A percentile compares a stretch with the other conserved stretches of the same genome.
These are phyloP conservation scores for Elysia chlorotica DNA, from an alignment of 1,140 invertebrate genomes.

Conservation along the genomic window DNA sequence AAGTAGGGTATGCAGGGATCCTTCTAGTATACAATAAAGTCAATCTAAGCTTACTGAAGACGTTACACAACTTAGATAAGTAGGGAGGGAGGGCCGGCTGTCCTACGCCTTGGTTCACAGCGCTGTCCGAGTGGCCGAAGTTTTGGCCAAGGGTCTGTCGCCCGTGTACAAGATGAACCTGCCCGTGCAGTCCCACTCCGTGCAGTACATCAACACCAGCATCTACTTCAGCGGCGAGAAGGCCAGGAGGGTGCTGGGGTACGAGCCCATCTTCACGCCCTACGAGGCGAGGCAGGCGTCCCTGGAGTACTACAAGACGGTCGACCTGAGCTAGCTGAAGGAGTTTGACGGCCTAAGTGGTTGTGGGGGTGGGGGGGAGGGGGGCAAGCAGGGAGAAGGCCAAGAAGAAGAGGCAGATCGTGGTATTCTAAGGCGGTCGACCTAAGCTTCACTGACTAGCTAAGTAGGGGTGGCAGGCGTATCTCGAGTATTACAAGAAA, in stretches of 20 bases:
- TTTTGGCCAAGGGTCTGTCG: slow-evolving; percentile 54
- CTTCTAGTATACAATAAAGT: too few relatives aligned
- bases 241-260: slow-evolving; percentile 68
- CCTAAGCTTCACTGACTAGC: too few relatives aligned
- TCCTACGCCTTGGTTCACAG: slow-evolving; percentile 65
- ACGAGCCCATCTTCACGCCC: slow-evolving; percentile 67
- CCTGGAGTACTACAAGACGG: slow-evolving; percentile 65
- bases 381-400: too few relatives aligned
- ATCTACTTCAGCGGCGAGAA: slow-evolving; percentile 70
- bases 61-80: too few relatives aligned
- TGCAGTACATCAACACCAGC: slow-evolving; percentile 67
- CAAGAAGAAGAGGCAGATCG: too few relatives aligned
- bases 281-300: slow-evolving; percentile 60
- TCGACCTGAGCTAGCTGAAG: slow-evolving; percentile 23
- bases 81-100: slow-evolving; percentile 60
- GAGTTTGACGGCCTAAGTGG: too few relatives aligned
- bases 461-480: too few relatives aligned
- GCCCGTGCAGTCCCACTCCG: slow-evolving; percentile 38
- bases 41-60: too few relatives aligned
- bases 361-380: too few relatives aligned
- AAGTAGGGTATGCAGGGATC: too few relatives aligned
- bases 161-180: slow-evolving; percentile 47
- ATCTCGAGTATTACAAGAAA: too few relatives aligned
- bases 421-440: too few relatives aligned
- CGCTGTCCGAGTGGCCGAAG: slow-evolving; percentile 64